Evolutionary conservation across 1,140 invertebrate species (phyloP), one percentile per base, ranked within the genome.

Genomic region (Eubasilissa regina): DNA sequence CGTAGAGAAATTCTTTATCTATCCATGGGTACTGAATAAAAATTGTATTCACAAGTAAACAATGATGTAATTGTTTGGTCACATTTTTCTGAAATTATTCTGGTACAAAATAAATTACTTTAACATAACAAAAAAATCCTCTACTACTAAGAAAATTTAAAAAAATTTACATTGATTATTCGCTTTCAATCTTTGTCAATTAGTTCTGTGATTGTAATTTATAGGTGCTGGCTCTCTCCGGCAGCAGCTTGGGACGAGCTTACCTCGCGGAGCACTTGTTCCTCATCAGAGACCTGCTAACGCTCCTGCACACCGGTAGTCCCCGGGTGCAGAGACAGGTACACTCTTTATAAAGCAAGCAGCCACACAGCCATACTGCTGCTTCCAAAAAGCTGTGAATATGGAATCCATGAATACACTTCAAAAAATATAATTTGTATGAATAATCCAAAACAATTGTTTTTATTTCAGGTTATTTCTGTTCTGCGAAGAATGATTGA

Each of bases 291-390:
- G 97, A 99, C 88, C 87, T 99, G 19, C 88, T 99, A 3, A 94
- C 94, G 78, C 88, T 99, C 7, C 88, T 99, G 11, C 97, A 99
- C 85, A 98, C 97, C 3, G 97, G 97, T 53, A 97, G 97, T 80
- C 97, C 97, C 60, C 90, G 97, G 75, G 96, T 99, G 0, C 97
- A 98, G 86, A 91, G 97, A 87, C 97, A 99, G 90, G 96, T 98
- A 17, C 95, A n/a, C n/a, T n/a, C n/a, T n/a, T n/a, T n/a, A n/a
- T n/a, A n/a, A n/a, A n/a, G n/a, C n/a, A n/a, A n/a, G n/a, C n/a
- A n/a, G n/a, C n/a, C n/a, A n/a, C n/a, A n/a, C n/a, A n/a, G n/a
- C n/a, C n/a, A n/a, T n/a, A n/a, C n/a, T n/a, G n/a, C n/a, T n/a
- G n/a, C n/a, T n/a, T n/a, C n/a, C n/a, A n/a, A n/a, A n/a, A n/a